Evolutionary conservation across 2,797 vertebrate genomes (phyloP).

Genomic region (Falco naumanni): DNA sequence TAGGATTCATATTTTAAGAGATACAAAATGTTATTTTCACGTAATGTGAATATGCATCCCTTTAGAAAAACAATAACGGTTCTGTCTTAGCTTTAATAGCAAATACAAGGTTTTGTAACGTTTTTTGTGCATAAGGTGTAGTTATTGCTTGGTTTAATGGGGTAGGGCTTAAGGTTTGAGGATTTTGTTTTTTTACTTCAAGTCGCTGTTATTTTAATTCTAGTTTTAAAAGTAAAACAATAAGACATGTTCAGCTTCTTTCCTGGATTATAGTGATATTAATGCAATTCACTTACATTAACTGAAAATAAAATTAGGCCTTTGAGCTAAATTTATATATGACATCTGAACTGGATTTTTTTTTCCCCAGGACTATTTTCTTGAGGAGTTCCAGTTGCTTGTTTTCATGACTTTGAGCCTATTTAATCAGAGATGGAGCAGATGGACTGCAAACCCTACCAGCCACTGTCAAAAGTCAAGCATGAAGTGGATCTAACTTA

Average conservation of each 20-base stretch:
- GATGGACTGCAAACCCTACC: conserved; percentile 97
- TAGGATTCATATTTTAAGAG: conserved; percentile 15
- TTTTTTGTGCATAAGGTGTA: not conserved
- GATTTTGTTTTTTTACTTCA: not conserved
- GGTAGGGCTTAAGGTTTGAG: not conserved
- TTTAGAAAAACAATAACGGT: conserved; percentile 21
- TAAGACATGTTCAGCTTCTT: not conserved
- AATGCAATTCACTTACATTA: conserved; percentile 1
- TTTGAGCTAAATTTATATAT: not conserved
- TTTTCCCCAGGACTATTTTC: conserved; percentile 74
- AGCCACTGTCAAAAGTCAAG: conserved; percentile 93
- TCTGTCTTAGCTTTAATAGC: not conserved
- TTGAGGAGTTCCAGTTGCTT: conserved; percentile 73
- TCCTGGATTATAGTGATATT: not conserved
- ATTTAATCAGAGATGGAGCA: conserved; percentile 90
- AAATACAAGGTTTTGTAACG: not conserved
- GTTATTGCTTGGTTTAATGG: conserved; percentile 7
- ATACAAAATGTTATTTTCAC: not conserved
- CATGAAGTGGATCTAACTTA: conserved; percentile 97
- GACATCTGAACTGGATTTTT: conserved; percentile 26
- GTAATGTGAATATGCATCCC: not conserved
- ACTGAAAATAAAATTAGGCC: not conserved
- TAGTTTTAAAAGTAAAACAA: not conserved
- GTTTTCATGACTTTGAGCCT: conserved; percentile 85
- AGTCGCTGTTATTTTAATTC: conserved; percentile 26